These are phyloP conservation scores for Deilephila porcellus DNA, from an alignment of 2,888 invertebrate genomes.

Conservation along the genomic window DNA sequence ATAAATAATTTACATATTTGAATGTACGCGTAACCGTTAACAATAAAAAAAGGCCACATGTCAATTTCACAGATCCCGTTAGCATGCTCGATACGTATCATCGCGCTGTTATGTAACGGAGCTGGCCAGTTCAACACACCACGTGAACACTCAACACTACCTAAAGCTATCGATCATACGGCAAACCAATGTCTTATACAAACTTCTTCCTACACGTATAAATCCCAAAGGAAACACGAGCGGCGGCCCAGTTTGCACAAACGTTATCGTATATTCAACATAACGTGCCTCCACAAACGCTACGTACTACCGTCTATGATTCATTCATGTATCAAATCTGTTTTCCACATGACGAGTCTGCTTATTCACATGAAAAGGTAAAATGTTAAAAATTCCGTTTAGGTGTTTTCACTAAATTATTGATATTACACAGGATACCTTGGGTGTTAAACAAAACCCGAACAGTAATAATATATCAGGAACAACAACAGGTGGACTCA, in stretches of 20 bases:
- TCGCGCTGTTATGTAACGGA: constrained; percentile 13
- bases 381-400: neutral
- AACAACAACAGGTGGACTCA: constrained; percentile 30
- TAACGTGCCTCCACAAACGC: constrained; percentile 13
- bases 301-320: constrained; percentile 16
- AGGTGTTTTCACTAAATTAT: neutral
- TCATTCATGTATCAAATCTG: constrained; percentile 25
- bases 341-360: constrained; percentile 19
- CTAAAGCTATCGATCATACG: constrained; percentile 8
- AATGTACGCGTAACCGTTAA: neutral
- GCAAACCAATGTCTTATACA: neutral
- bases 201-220: neutral
- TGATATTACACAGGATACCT: constrained; percentile 8
- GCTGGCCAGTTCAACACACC: neutral
- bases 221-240: constrained; percentile 16
- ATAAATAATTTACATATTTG: neutral
- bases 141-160: neutral
- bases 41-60: neutral
- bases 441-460: constrained; percentile 2
- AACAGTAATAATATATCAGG: neutral
- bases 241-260: constrained; percentile 15
- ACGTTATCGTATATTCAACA: constrained; percentile 19
- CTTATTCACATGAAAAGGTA: constrained; percentile 11
- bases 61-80: neutral
- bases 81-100: constrained; percentile 7